These are phyloP conservation scores for Littorina saxatilis DNA, from an alignment of 1,140 invertebrate species.

Conservation along the genomic window DNA sequence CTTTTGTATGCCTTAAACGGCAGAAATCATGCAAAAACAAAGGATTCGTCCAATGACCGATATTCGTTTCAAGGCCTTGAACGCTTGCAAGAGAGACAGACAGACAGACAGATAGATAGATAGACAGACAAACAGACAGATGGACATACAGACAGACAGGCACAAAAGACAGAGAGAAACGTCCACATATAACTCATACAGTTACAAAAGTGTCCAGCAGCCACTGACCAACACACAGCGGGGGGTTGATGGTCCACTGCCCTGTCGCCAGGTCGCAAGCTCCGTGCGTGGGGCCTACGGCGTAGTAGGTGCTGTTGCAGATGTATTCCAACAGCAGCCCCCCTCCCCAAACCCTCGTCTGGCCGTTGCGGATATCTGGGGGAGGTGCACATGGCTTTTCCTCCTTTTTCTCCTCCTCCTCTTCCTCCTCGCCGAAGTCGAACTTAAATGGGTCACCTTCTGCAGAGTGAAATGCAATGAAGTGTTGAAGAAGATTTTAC, in stretches of 20 bases:
- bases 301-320: conserved; percentile 52
- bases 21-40: too few species aligned
- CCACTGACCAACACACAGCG: conserved; percentile 58
- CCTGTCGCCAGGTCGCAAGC: conserved; percentile 54
- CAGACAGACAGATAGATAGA: too few species aligned
- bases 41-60: too few species aligned
- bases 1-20: too few species aligned
- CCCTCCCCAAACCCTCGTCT: conserved; percentile 53
- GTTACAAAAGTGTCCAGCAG: too few species aligned
- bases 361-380: conserved; percentile 44
- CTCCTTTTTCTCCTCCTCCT: conserved; percentile 26
- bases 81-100: too few species aligned
- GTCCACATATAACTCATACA: too few species aligned
- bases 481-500: too few species aligned
- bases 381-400: conserved; percentile 48
- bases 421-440: not conserved
- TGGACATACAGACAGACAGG: too few species aligned
- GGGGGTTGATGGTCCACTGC: conserved; percentile 57
- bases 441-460: conserved; percentile 1
- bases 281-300: conserved; percentile 54
- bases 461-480: not conserved
- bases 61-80: too few species aligned
- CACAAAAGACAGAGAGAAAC: too few species aligned
- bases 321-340: conserved; percentile 57
- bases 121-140: too few species aligned